Percentiles rank a stretch among this genome's conserved stretches.
phyloP scores from a whole-genome alignment of 2,797 vertebrate species.

The Siniperca undulata region DNA sequence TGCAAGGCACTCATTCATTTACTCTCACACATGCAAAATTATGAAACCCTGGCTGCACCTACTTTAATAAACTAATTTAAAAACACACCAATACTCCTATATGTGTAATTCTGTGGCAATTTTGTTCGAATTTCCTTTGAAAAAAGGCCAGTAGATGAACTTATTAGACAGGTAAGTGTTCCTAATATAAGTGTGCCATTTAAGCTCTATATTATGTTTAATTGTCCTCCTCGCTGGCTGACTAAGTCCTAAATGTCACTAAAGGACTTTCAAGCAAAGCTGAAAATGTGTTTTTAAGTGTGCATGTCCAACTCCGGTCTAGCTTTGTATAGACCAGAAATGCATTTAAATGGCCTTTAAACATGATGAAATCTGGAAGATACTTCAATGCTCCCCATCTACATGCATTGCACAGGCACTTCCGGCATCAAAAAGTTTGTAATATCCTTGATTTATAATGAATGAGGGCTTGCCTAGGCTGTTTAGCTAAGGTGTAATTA shows the following conservation, averaged over 20 bases:
- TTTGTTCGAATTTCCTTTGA: background rate
- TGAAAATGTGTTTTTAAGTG: background rate
- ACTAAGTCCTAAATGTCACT: background rate
- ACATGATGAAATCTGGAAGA: background rate
- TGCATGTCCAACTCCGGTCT: background rate
- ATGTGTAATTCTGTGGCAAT: background rate
- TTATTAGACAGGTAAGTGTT: background rate
- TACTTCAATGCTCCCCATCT: background rate
- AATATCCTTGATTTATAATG: background rate
- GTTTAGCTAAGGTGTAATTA: background rate
- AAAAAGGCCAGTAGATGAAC: background rate
- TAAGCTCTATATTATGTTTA: background rate
- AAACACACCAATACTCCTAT: background rate
- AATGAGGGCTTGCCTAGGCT: background rate
- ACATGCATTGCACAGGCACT: background rate
- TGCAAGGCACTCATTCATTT: background rate
- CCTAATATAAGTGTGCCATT: background rate
- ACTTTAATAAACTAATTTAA: background rate
- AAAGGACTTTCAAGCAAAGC: background rate
- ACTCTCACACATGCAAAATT: background rate
- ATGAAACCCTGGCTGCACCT: background rate
- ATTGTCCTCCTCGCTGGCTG: background rate
- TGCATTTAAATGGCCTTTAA: background rate
- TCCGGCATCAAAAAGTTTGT: too few species aligned
- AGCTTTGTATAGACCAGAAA: background rate